A percentile compares a stretch with the other conserved stretches of the same genome.
These are phyloP conservation scores for Schizopygopsis pylzovi DNA, from an alignment of 2,797 vertebrate genomes.

Conservation along the genomic window DNA sequence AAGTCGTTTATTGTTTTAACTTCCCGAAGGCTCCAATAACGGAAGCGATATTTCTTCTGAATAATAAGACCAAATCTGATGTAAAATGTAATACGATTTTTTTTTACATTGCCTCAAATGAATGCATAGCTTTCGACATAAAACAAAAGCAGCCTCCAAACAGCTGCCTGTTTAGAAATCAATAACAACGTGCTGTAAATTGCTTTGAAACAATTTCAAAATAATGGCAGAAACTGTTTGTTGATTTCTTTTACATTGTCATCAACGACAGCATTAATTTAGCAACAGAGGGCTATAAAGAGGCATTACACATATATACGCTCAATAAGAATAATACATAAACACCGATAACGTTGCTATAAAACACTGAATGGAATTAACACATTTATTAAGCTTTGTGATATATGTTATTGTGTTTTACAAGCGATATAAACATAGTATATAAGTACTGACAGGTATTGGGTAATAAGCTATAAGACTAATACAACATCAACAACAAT, in stretches of 20 bases:
- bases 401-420: slow-evolving; percentile 70
- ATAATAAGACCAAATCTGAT: not conserved
- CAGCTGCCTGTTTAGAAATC: not conserved
- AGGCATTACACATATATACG: not conserved
- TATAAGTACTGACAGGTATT: slow-evolving; percentile 55
- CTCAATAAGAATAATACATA: not conserved
- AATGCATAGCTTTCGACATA: not conserved
- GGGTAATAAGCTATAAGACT: slow-evolving; percentile 56
- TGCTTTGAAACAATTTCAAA: not conserved
- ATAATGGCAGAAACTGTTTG: not conserved
- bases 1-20: not conserved
- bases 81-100: not conserved
- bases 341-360: not conserved
- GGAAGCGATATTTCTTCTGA: not conserved
- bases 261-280: not conserved
- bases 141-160: not conserved
- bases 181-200: not conserved
- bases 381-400: slow-evolving; percentile 73
- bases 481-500: slow-evolving; percentile 58
- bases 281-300: not conserved
- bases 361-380: slow-evolving; percentile 61
- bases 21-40: not conserved
- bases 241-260: not conserved
- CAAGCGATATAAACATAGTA: slow-evolving; percentile 73
- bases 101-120: not conserved